Evolutionary conservation across 2,888 invertebrate species (phyloP).

Genomic region (Pterostichus madidus): DNA sequence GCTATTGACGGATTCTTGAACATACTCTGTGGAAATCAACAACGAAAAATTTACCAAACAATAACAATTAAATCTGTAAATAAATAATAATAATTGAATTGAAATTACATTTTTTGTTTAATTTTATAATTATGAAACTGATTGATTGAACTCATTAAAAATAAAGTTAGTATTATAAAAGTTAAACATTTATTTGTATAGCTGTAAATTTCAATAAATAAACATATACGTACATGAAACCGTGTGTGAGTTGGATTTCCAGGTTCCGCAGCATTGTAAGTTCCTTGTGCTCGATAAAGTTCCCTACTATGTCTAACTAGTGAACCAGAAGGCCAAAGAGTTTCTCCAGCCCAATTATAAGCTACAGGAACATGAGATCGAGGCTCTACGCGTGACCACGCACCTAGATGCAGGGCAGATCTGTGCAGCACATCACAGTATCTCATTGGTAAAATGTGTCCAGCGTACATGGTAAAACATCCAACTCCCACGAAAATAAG

Average conservation of each 20-base stretch:
- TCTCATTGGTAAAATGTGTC: slow-evolving; percentile 82
- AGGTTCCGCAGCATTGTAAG: slow-evolving; percentile 93
- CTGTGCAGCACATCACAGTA: slow-evolving; percentile 95
- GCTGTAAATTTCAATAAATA: background rate
- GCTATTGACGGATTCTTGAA: slow-evolving; percentile 92
- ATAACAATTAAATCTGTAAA: background rate
- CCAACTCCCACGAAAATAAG: slow-evolving; percentile 91
- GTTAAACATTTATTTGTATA: no score
- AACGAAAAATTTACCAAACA: slow-evolving; percentile 14
- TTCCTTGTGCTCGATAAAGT: slow-evolving; percentile 87
- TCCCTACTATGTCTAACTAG: slow-evolving; percentile 86
- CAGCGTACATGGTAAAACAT: slow-evolving; percentile 88
- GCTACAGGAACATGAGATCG: slow-evolving; percentile 74
- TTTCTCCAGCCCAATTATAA: slow-evolving; percentile 79
- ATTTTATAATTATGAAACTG: no score
- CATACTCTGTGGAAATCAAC: slow-evolving; percentile 83
- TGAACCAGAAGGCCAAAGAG: slow-evolving; percentile 88
- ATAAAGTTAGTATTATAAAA: no score
- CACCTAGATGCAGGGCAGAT: slow-evolving; percentile 92
- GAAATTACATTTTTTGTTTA: no score
- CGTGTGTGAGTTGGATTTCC: slow-evolving; percentile 88
- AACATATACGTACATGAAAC: slow-evolving; percentile 88
- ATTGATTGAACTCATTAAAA: no score
- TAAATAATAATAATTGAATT: no score
- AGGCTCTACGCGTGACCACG: slow-evolving; percentile 81